phyloP scores from a whole-genome alignment of 1,140 invertebrate genomes.

The Sarcophaga peregrina region DNA sequence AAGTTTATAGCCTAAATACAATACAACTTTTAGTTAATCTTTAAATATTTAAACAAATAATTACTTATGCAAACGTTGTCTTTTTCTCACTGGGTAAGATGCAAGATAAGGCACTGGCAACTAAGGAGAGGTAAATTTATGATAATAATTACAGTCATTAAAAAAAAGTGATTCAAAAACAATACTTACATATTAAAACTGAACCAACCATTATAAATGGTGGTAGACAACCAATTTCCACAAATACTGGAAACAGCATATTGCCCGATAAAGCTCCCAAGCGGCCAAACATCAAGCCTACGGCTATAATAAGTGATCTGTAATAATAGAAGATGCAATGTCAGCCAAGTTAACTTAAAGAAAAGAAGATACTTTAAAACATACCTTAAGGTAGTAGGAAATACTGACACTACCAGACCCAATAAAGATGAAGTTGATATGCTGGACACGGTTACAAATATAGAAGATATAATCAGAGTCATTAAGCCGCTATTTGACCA shows the following conservation, averaged over 20 bases:
- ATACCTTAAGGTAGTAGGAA: slow-evolving; percentile 63
- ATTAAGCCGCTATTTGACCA: slow-evolving; percentile 65
- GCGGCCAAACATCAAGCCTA: slow-evolving; percentile 62
- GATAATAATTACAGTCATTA: slow-evolving; percentile 3
- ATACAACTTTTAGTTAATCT: not conserved
- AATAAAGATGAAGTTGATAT: slow-evolving; percentile 59
- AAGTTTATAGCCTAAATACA: no score
- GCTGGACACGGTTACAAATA: slow-evolving; percentile 56
- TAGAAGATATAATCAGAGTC: slow-evolving; percentile 57
- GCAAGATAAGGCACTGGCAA: slow-evolving; percentile 39
- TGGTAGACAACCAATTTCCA: slow-evolving; percentile 61
- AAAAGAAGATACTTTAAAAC: slow-evolving; percentile 27
- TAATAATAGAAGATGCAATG: slow-evolving; percentile 1
- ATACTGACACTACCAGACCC: slow-evolving; percentile 57
- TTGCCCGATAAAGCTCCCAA: slow-evolving; percentile 62
- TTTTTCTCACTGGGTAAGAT: slow-evolving; percentile 42
- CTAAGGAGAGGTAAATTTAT: slow-evolving; percentile 32
- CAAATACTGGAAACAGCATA: slow-evolving; percentile 58
- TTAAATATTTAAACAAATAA: not conserved
- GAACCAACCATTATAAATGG: slow-evolving; percentile 61
- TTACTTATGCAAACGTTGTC: slow-evolving; percentile 16
- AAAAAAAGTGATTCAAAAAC: not conserved
- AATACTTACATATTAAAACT: slow-evolving; percentile 55
- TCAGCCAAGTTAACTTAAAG: not conserved
- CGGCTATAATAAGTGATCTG: slow-evolving; percentile 60